Percentiles rank a stretch among this genome's conserved stretches.
These are phyloP conservation scores for Eretmochelys imbricata DNA, from an alignment of 2,113 vertebrate genomes.

Conservation along the genomic window DNA sequence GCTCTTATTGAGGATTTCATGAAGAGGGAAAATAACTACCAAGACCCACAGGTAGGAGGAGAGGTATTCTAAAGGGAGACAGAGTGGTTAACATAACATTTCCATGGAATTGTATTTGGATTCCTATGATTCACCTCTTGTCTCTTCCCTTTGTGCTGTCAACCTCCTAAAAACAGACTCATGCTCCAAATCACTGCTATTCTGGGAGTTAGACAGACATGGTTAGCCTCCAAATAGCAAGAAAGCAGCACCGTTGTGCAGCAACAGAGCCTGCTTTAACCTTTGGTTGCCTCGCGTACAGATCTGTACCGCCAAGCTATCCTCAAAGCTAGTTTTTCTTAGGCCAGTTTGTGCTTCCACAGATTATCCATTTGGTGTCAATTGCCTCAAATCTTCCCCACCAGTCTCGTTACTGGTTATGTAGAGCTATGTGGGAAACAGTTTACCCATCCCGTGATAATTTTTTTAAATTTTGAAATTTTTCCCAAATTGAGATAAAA, in stretches of 20 bases:
- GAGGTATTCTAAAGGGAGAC: neutral
- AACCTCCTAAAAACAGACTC: neutral
- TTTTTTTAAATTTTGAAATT: neutral
- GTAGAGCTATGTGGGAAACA: neutral
- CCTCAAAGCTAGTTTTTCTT: neutral
- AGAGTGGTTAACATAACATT: neutral
- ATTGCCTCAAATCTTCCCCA: neutral
- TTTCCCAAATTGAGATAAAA: neutral
- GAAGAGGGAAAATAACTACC: conserved; percentile 83
- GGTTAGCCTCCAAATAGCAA: conserved; percentile 1
- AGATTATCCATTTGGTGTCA: neutral
- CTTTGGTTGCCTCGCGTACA: neutral
- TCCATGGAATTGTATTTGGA: neutral
- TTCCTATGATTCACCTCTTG: neutral
- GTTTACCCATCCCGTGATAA: neutral
- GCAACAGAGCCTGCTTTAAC: neutral
- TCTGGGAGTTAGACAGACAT: neutral
- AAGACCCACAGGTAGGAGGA: conserved; percentile 84
- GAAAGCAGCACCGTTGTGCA: neutral
- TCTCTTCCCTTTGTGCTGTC: neutral
- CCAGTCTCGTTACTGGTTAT: neutral
- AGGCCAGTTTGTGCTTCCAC: neutral
- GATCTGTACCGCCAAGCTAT: neutral
- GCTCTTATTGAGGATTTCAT: conserved; percentile 83
- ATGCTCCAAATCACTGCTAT: neutral